Conservation (phyloP, 2,113 vertebrate species). For the Vimba vimba region DNA sequence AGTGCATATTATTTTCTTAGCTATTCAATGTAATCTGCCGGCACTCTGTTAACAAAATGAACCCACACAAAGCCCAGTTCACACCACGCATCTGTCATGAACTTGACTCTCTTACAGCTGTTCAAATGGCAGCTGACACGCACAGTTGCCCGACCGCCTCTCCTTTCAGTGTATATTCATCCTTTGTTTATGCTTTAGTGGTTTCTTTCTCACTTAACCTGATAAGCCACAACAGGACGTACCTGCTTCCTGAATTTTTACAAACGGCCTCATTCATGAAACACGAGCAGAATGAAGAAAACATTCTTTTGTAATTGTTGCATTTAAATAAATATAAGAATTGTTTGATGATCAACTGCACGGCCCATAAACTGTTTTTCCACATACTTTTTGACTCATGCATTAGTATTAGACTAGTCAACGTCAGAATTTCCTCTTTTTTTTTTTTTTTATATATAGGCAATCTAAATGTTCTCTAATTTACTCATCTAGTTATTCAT, state of each 20-base stretch:
- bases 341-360: background rate
- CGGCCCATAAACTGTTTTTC: background rate
- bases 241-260: background rate
- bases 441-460: background rate
- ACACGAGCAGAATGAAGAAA: background rate
- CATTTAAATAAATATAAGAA: background rate
- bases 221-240: slow-evolving; percentile 8
- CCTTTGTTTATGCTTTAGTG: background rate
- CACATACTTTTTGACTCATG: background rate
- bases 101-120: slow-evolving; percentile 9
- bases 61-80: background rate
- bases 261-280: background rate
- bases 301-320: background rate
- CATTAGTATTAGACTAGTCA: slow-evolving; percentile 7
- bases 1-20: background rate
- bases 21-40: background rate
- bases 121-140: slow-evolving; percentile 30
- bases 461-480: background rate
- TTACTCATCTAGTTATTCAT: slow-evolving; percentile 37
- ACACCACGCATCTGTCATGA: background rate
- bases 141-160: slow-evolving; percentile 35
- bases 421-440: slow-evolving; percentile 3
- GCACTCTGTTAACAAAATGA: background rate
- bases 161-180: background rate
- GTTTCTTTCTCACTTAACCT: background rate